Evolutionary conservation across 35 echinoderm and acorn worm genomes (phyloP).

Genomic region (Ophiothrix spiculata): DNA sequence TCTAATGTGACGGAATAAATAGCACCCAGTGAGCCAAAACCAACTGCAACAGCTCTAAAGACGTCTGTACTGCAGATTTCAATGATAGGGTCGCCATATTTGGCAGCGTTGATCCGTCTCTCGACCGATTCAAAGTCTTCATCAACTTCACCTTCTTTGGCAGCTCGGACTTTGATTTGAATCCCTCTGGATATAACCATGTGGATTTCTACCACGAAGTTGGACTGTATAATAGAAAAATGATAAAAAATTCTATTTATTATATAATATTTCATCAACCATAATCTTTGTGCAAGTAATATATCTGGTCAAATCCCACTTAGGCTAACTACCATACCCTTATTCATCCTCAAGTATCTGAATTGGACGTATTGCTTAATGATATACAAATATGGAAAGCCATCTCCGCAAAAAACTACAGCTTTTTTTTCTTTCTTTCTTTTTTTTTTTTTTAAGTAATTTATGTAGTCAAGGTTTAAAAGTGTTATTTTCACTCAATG

Average conservation of each 20-base stretch:
- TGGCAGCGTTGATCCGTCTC: slow-evolving; percentile 53
- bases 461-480: too few species aligned
- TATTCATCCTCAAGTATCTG: not conserved
- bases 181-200: slow-evolving; percentile 80
- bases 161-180: slow-evolving; percentile 62
- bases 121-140: slow-evolving; percentile 77
- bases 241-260: not conserved
- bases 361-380: not conserved
- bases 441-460: too few species aligned
- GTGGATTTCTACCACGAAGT: slow-evolving; percentile 73
- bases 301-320: not conserved
- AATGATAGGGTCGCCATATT: slow-evolving; percentile 67
- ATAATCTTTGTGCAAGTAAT: not conserved
- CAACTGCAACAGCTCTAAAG: slow-evolving; percentile 83
- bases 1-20: slow-evolving; percentile 81
- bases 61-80: slow-evolving; percentile 77
- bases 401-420: too few species aligned
- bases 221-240: slow-evolving; percentile 49
- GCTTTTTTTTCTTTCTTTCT: too few species aligned
- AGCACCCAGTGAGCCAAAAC: slow-evolving; percentile 82
- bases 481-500: too few species aligned
- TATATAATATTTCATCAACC: not conserved
- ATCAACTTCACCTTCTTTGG: slow-evolving; percentile 61
- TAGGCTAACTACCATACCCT: not conserved
- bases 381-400: not conserved